Percentiles rank a stretch among this genome's conserved stretches.
Evolutionary conservation across 1,140 invertebrate species (phyloP).

Genomic region (Apolygus lucorum): DNA sequence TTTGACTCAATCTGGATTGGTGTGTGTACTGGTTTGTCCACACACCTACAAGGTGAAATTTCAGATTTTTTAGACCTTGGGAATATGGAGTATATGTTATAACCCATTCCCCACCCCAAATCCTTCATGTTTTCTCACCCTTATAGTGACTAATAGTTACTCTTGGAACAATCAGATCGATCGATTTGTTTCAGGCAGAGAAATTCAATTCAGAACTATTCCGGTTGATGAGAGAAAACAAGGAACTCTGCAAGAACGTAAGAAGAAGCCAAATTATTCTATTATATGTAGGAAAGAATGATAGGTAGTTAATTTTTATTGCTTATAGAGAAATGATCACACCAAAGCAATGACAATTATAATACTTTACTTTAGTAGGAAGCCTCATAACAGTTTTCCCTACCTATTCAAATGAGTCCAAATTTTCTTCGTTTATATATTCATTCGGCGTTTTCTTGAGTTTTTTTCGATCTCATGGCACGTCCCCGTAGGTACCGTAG

Average conservation of each 20-base stretch:
- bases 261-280: neutral
- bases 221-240: conserved; percentile 22
- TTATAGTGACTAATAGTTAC: neutral
- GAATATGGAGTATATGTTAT: neutral
- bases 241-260: conserved; percentile 24
- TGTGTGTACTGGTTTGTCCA: neutral
- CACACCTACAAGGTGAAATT: too few species aligned
- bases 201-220: conserved; percentile 21
- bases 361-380: neutral
- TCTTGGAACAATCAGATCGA: neutral
- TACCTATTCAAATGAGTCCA: too few species aligned
- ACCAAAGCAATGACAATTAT: neutral
- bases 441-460: too few species aligned
- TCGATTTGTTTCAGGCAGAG: conserved; percentile 23
- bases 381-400: neutral
- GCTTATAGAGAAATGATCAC: too few species aligned
- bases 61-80: neutral
- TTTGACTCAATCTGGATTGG: neutral
- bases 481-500: too few species aligned
- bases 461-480: too few species aligned
- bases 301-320: neutral
- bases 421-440: too few species aligned
- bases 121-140: neutral
- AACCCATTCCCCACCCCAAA: neutral
- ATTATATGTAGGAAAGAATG: neutral